Percentiles rank a stretch among this genome's conserved stretches.
Conservation (phyloP, 2,113 vertebrate genomes). For the Ictidomys tridecemlineatus region DNA sequence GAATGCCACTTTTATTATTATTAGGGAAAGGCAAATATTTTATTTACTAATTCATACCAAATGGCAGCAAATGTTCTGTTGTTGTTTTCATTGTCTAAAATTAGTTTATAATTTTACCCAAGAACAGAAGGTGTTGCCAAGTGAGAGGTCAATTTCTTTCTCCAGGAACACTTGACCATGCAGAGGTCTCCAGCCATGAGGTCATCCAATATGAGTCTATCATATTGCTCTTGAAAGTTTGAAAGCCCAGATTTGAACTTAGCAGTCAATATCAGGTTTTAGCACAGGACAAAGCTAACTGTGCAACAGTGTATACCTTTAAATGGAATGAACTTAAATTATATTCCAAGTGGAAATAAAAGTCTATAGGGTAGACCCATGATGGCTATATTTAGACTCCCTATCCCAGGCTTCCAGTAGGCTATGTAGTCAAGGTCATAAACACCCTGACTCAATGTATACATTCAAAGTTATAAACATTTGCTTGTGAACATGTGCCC, state of each 20-base stretch:
- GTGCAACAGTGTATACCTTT: background rate
- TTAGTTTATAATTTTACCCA: conserved; percentile 49
- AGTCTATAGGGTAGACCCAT: too few relatives aligned
- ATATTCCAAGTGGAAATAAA: conserved; percentile 10
- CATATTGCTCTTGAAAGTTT: conserved; percentile 1
- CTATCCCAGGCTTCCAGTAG: too few relatives aligned
- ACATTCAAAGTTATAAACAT: too few relatives aligned
- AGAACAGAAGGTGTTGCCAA: background rate
- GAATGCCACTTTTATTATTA: conserved; percentile 1
- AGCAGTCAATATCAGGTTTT: background rate
- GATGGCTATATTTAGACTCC: too few relatives aligned
- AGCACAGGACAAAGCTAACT: conserved; percentile 22
- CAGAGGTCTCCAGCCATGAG: background rate
- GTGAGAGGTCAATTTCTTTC: background rate
- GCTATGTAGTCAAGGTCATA: too few relatives aligned
- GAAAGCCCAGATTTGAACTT: background rate
- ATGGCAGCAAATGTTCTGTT: background rate
- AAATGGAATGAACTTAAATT: conserved; percentile 2
- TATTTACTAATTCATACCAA: conserved; percentile 26
- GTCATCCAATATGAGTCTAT: background rate
- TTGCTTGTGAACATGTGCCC: too few relatives aligned
- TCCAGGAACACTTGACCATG: background rate
- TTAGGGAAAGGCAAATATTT: conserved; percentile 23
- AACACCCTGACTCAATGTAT: too few relatives aligned
- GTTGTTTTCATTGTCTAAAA: conserved; percentile 43